Percentiles rank a stretch among this genome's conserved stretches.
Conservation (phyloP, 2,888 invertebrate species). For the Strigamia crassipes region DNA sequence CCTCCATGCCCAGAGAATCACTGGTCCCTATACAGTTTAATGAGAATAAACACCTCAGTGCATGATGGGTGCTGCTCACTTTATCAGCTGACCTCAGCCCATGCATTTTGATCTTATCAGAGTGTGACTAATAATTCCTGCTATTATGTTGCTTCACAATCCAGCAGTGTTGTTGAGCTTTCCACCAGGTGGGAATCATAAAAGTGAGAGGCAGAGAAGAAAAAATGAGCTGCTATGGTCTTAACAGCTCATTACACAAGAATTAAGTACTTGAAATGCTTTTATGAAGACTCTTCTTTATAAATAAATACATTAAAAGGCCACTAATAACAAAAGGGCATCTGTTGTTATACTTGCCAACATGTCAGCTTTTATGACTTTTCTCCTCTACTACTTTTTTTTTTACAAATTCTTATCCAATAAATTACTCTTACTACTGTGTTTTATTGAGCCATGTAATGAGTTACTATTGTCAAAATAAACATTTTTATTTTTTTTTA, state of each 20-base stretch:
- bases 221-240: background rate
- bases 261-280: constrained; percentile 24
- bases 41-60: constrained; percentile 27
- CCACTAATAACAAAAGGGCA: background rate
- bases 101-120: constrained; percentile 20
- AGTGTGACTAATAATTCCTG: constrained; percentile 17
- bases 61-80: constrained; percentile 30
- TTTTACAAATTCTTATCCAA: background rate
- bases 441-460: background rate
- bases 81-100: constrained; percentile 26
- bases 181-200: constrained; percentile 1
- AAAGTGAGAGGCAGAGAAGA: background rate
- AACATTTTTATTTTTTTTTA: too few species aligned
- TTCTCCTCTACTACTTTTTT: background rate
- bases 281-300: background rate
- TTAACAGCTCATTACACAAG: constrained; percentile 30
- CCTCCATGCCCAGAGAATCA: background rate
- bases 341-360: background rate
- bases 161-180: background rate
- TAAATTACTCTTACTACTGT: too few species aligned
- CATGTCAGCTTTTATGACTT: background rate
- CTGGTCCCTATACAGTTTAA: background rate
- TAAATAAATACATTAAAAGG: background rate
- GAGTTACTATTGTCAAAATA: too few species aligned
- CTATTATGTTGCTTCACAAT: constrained; percentile 24